phyloP scores from a whole-genome alignment of 2,888 invertebrate genomes.

The Platycnemis pennipes region DNA sequence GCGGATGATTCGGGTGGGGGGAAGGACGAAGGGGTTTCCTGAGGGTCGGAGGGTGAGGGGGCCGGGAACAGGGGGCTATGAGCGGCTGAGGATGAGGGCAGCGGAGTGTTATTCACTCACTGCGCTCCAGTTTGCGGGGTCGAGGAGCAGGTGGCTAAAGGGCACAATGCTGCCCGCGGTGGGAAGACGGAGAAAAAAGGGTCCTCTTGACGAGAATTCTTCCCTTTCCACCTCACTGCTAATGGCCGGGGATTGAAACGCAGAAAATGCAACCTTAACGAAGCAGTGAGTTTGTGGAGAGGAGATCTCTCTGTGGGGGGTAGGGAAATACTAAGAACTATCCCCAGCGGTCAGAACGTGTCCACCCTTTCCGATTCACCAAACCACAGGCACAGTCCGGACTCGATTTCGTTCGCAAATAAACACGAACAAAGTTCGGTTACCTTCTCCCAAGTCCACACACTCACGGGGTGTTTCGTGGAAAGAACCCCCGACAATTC shows the following conservation, averaged over 20 bases:
- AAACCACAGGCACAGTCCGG: neutral
- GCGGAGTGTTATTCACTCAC: neutral
- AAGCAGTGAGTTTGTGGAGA: neutral
- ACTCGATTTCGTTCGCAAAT: no score
- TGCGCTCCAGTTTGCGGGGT: conserved; percentile 22
- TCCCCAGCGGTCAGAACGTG: neutral
- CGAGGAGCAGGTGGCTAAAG: neutral
- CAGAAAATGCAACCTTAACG: conserved; percentile 8
- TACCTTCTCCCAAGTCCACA: no score
- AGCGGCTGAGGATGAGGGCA: neutral
- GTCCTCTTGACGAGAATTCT: neutral
- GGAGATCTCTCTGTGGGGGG: neutral
- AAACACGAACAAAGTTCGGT: no score
- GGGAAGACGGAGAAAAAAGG: neutral
- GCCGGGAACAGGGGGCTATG: neutral
- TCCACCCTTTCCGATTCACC: neutral
- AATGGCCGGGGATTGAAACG: conserved; percentile 8
- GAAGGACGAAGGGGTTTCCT: neutral
- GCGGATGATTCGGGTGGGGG: neutral
- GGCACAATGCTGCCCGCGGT: neutral
- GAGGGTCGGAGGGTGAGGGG: neutral
- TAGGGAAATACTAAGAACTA: neutral
- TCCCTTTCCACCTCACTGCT: neutral
- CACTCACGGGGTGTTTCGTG: neutral
- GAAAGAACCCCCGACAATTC: neutral